phyloP scores from a whole-genome alignment of 2,113 vertebrate species.

The Trematomus loennbergii region DNA sequence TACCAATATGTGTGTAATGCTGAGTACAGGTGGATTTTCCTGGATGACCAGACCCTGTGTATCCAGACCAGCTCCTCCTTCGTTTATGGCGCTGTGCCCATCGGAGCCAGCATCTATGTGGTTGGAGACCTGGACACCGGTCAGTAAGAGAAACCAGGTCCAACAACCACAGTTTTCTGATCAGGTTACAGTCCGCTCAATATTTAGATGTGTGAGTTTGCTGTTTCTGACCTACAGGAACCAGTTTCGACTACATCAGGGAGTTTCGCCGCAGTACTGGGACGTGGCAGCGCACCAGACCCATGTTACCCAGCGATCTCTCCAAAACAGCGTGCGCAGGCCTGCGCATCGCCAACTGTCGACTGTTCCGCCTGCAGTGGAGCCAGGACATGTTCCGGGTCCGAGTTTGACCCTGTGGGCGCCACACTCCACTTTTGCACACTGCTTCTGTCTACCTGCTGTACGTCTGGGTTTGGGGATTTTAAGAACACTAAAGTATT shows the following conservation, averaged over 20 bases:
- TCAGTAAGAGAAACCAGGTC: constrained; percentile 61
- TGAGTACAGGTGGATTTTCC: constrained; percentile 92
- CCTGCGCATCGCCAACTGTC: constrained; percentile 96
- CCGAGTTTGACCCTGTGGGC: constrained; percentile 75
- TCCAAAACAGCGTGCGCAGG: constrained; percentile 92
- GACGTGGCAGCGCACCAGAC: constrained; percentile 94
- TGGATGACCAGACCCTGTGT: constrained; percentile 95
- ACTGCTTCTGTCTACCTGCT: constrained; percentile 20
- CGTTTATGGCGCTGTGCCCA: constrained; percentile 95
- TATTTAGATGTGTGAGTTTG: not conserved
- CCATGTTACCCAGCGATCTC: constrained; percentile 91
- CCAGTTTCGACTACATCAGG: constrained; percentile 95
- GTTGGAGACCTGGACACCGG: constrained; percentile 98
- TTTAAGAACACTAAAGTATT: constrained; percentile 24
- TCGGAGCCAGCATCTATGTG: constrained; percentile 97
- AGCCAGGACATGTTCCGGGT: constrained; percentile 95
- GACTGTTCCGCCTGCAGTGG: constrained; percentile 95
- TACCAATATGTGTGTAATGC: not conserved
- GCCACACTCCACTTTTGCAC: constrained; percentile 17
- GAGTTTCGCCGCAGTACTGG: constrained; percentile 96
- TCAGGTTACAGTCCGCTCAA: not conserved
- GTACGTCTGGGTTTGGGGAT: constrained; percentile 11
- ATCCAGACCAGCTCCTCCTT: constrained; percentile 96
- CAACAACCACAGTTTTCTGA: accelerated
- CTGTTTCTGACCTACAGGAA: constrained; percentile 79